Conservation (phyloP, 2,797 vertebrate genomes). For the Helostoma temminkii region DNA sequence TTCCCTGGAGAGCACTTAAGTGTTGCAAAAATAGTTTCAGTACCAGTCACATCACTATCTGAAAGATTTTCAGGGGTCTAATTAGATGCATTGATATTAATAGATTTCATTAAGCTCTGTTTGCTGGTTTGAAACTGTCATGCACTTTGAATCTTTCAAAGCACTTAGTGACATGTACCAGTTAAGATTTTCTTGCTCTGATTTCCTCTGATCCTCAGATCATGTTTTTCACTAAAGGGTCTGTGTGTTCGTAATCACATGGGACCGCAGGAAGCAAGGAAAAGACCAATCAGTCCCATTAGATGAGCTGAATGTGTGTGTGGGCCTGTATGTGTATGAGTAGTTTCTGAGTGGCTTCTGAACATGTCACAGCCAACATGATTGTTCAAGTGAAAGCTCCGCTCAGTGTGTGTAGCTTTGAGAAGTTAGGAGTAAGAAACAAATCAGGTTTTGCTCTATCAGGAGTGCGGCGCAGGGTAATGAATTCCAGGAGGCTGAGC, state of each 20-base stretch:
- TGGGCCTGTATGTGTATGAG: constrained; percentile 12
- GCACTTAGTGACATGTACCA: constrained; percentile 8
- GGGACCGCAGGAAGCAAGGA: constrained; percentile 42
- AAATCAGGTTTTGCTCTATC: constrained; percentile 66
- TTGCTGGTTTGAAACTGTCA: constrained; percentile 27
- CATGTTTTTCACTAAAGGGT: constrained; percentile 13
- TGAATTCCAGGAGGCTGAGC: constrained; percentile 82
- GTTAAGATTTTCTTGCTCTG: neutral
- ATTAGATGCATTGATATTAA: constrained; percentile 27
- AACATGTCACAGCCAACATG: constrained; percentile 26
- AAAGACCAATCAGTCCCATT: constrained; percentile 46
- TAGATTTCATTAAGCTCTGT: constrained; percentile 14
- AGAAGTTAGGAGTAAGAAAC: constrained; percentile 49
- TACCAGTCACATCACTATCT: constrained; percentile 20
- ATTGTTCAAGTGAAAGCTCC: constrained; percentile 32
- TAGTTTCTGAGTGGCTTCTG: constrained; percentile 9
- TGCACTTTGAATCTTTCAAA: constrained; percentile 24
- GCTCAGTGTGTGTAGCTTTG: constrained; percentile 17
- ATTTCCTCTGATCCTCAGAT: constrained; percentile 31
- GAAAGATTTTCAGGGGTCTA: constrained; percentile 14
- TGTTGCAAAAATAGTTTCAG: constrained; percentile 32
- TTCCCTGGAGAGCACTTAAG: constrained; percentile 21
- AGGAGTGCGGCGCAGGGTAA: constrained; percentile 58
- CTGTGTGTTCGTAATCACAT: constrained; percentile 42
- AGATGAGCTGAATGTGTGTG: constrained; percentile 34